Evolutionary conservation across 35 echinoderm and acorn worm genomes (phyloP).

Genomic region (Nesometra sesokonis): DNA sequence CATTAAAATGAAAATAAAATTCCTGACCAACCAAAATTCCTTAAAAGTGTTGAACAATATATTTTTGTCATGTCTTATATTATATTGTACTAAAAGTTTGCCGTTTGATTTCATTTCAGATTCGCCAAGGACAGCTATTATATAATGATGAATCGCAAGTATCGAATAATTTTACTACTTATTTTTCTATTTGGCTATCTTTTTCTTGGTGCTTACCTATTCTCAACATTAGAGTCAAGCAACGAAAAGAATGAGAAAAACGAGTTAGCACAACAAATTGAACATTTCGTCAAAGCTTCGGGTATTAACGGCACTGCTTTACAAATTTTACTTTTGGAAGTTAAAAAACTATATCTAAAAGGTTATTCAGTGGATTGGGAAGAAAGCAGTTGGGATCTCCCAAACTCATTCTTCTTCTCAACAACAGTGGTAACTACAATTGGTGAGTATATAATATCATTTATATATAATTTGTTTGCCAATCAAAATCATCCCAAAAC

Average conservation of each 20-base stretch:
- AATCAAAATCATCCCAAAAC: no score
- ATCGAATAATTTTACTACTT: background rate
- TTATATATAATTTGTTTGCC: no score
- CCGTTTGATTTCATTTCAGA: no score
- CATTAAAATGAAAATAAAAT: no score
- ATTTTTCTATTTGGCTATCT: background rate
- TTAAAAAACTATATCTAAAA: background rate
- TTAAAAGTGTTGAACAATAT: no score
- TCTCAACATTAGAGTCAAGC: background rate
- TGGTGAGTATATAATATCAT: slow-evolving; percentile 4
- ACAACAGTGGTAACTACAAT: slow-evolving; percentile 27
- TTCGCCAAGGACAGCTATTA: no score
- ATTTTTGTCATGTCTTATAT: no score
- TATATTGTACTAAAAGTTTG: no score
- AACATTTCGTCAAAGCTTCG: background rate
- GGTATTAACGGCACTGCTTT: background rate
- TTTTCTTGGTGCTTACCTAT: background rate
- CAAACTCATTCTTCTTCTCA: slow-evolving; percentile 27
- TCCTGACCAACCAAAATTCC: no score
- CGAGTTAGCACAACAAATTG: background rate
- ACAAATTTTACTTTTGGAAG: background rate
- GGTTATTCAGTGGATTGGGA: background rate
- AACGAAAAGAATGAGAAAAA: background rate
- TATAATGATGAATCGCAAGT: background rate
- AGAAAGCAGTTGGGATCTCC: slow-evolving; percentile 6